Percentiles rank a stretch among this genome's conserved stretches.
phyloP scores from a whole-genome alignment of 2,888 invertebrate species.

The Phymatocera aterrima region DNA sequence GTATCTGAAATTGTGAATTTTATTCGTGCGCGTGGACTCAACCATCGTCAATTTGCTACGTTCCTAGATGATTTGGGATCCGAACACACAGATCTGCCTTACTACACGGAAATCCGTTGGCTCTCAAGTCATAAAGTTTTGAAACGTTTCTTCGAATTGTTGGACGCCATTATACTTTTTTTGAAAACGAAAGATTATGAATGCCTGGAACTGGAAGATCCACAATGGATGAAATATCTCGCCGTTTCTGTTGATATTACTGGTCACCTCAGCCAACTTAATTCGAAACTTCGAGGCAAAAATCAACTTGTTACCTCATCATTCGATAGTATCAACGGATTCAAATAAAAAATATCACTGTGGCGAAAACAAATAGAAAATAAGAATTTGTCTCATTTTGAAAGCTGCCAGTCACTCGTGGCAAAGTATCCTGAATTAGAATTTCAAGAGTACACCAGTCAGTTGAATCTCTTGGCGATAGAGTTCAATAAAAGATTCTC shows the following conservation, averaged over 20 bases:
- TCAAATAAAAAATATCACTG: constrained; percentile 45
- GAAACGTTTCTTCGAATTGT: constrained; percentile 50
- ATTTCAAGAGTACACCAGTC: constrained; percentile 15
- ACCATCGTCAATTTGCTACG: constrained; percentile 53
- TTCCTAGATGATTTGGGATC: constrained; percentile 53
- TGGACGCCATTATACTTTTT: constrained; percentile 47
- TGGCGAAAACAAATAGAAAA: constrained; percentile 48
- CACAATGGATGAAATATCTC: constrained; percentile 39
- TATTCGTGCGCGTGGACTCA: constrained; percentile 53
- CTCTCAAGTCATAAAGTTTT: constrained; percentile 54
- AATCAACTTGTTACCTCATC: neutral
- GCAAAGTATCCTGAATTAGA: constrained; percentile 36
- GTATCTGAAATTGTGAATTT: constrained; percentile 53
- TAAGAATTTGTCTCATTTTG: constrained; percentile 47
- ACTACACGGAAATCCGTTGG: constrained; percentile 55
- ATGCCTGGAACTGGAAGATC: constrained; percentile 46
- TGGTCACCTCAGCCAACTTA: constrained; percentile 23
- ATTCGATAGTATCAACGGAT: constrained; percentile 31
- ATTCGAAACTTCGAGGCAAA: constrained; percentile 31
- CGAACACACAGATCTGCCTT: constrained; percentile 53
- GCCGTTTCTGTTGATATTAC: constrained; percentile 24
- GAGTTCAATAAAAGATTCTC: constrained; percentile 46
- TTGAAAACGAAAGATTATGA: constrained; percentile 46
- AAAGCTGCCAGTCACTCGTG: constrained; percentile 44
- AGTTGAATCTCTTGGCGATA: constrained; percentile 28